Conservation (phyloP, 92 coral and sea anemone species). For the Paramuricea clavata region DNA sequence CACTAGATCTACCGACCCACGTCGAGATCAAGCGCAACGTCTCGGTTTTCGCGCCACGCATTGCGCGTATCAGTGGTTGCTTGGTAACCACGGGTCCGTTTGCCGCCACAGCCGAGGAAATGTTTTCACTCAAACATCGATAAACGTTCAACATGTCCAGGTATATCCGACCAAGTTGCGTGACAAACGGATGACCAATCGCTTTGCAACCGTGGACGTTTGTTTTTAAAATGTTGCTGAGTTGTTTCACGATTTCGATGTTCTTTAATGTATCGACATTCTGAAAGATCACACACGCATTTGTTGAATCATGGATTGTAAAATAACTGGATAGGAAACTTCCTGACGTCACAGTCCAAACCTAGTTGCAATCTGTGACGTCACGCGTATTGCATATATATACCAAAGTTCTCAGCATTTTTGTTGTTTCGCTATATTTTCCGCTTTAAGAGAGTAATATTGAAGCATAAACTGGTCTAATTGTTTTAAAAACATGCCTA, state of each 20-base stretch:
- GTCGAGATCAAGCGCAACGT: conserved; percentile 91
- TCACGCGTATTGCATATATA: too few relatives aligned
- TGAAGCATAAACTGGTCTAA: too few relatives aligned
- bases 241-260: conserved; percentile 95
- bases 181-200: conserved; percentile 97
- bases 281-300: conserved; percentile 54
- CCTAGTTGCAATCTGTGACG: too few relatives aligned
- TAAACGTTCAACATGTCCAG: conserved; percentile 98
- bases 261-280: conserved; percentile 94
- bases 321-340: not conserved
- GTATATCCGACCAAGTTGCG: conserved; percentile 97
- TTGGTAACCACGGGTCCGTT: conserved; percentile 93
- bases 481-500: too few relatives aligned
- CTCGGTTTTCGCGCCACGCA: conserved; percentile 98
- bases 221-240: conserved; percentile 95
- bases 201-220: conserved; percentile 98
- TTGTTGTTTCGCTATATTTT: too few relatives aligned
- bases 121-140: conserved; percentile 98
- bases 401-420: too few relatives aligned
- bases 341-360: too few relatives aligned
- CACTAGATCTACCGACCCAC: conserved; percentile 96
- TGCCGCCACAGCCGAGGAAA: conserved; percentile 90
- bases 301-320: too few relatives aligned
- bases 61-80: conserved; percentile 92
- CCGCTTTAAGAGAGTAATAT: too few relatives aligned